phyloP scores from a whole-genome alignment of 2,113 vertebrate genomes.

The Sula dactylatra region DNA sequence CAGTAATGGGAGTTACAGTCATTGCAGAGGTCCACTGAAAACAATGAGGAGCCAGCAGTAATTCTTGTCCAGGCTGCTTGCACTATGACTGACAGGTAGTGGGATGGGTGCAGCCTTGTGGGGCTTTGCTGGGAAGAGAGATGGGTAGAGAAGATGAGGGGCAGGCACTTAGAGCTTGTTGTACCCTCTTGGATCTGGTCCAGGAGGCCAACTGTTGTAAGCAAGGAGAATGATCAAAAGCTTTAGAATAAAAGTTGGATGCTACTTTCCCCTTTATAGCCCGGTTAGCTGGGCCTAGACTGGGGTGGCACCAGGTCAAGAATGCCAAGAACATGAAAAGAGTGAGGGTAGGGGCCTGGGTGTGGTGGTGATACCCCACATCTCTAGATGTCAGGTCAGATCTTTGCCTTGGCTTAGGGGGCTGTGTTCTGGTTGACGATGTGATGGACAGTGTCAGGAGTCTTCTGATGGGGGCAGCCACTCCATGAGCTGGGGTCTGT shows the following conservation, averaged over 20 bases:
- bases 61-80: background rate
- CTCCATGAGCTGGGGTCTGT: background rate
- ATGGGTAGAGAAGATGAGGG: background rate
- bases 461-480: background rate
- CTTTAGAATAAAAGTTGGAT: background rate
- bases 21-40: background rate
- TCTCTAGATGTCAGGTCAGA: background rate
- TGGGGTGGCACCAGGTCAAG: background rate
- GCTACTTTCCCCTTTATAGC: background rate
- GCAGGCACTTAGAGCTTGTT: background rate
- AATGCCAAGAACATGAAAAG: background rate
- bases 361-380: background rate
- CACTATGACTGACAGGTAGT: background rate
- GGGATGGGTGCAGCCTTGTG: background rate
- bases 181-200: background rate
- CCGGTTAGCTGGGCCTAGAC: background rate
- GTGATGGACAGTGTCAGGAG: background rate
- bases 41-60: background rate
- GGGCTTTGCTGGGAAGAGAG: background rate
- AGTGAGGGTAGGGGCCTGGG: background rate
- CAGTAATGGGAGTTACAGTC: background rate
- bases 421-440: background rate
- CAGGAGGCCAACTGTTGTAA: background rate
- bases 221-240: background rate
- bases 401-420: background rate